Base-by-base conservation (phyloP, 1,140 invertebrate species). In the Cotesia typhae region DNA sequence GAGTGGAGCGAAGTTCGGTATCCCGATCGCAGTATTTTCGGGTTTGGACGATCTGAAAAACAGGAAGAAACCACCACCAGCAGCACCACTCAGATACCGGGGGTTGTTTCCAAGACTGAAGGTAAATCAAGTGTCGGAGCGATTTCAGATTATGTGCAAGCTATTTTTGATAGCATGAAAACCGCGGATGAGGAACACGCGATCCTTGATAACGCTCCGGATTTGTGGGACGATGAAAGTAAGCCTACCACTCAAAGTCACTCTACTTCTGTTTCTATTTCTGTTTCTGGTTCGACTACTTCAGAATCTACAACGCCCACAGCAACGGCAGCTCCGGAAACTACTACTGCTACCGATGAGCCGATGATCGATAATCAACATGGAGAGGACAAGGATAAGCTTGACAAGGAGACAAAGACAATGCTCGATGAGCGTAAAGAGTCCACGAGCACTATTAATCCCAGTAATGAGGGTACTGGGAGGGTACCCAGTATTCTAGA, bases 131-230 rank as follows among this genome's bases (percentile, higher is more conserved):
- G 75, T 7, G 80, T 79, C 4, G 79, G 82, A 52, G 79, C 76
- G 1, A 74, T 85, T 0, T 83, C 84, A 0, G 85, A 85, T 35
- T 87, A 87, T 55, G 84, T 87, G 0, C 81, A 85, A 53, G 85
- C 83, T 5, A 84, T 87, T 67, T 87, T 87, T 38, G 83, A 86
- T 35, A 84, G 80, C 4, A 84, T 87, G 69, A 85, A 87, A 60
- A 83, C 77, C 41, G 82, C 76, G 5, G 78, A 81, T 4, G 79
- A 84, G 7, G 77, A 80, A 28, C 57, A 17, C 9, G 20, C 51
- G 17, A 72, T 67, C 28, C 4, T 47, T 60, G 65, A 72, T 20
- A 72, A 72, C 67, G 65, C 37, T 3, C 55, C 53, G 9, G 55
- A 67, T 51, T 20, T 72, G 1, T 72, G 70, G 70, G 67, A 52